Conservation (phyloP, 2,888 invertebrate species). For the Thecocarcelia acutangulata region DNA sequence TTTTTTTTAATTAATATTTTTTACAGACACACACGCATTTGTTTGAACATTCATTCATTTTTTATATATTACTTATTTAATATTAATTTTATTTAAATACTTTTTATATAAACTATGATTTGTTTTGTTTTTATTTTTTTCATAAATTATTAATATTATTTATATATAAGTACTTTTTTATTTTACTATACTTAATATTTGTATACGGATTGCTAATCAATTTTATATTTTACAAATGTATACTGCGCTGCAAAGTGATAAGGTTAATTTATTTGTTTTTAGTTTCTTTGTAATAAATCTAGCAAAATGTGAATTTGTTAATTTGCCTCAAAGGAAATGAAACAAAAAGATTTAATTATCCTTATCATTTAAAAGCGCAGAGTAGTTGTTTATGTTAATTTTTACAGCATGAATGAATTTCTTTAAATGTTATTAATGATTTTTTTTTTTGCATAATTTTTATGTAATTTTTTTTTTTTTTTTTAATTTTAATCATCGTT, state of each 20-base stretch:
- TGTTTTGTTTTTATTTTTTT: slow-evolving; percentile 61
- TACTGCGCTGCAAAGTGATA: slow-evolving; percentile 20
- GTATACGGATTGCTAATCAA: slow-evolving; percentile 68
- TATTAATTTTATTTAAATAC: slow-evolving; percentile 48
- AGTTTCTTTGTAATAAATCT: neutral
- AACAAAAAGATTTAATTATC: slow-evolving; percentile 22
- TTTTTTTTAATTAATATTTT: slow-evolving; percentile 42
- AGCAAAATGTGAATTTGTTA: too few relatives aligned
- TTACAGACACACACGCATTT: slow-evolving; percentile 65
- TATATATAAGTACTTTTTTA: slow-evolving; percentile 52
- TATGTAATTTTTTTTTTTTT: slow-evolving; percentile 42
- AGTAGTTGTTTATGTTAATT: slow-evolving; percentile 43
- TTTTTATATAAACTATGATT: slow-evolving; percentile 66
- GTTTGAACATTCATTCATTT: slow-evolving; percentile 64
- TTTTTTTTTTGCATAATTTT: slow-evolving; percentile 27
- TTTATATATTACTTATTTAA: slow-evolving; percentile 60
- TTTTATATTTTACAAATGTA: slow-evolving; percentile 67
- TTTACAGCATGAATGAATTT: slow-evolving; percentile 65
- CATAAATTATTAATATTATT: slow-evolving; percentile 61
- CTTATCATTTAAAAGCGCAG: slow-evolving; percentile 27
- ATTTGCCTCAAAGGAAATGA: too few relatives aligned
- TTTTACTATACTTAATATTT: slow-evolving; percentile 59
- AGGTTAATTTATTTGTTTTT: slow-evolving; percentile 20
- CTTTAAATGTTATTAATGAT: slow-evolving; percentile 54
- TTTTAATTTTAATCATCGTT: slow-evolving; percentile 17